Percentiles rank a stretch among this genome's conserved stretches.
phyloP scores from a whole-genome alignment of 2,888 invertebrate species.

The Chrysomela aeneicollis region DNA sequence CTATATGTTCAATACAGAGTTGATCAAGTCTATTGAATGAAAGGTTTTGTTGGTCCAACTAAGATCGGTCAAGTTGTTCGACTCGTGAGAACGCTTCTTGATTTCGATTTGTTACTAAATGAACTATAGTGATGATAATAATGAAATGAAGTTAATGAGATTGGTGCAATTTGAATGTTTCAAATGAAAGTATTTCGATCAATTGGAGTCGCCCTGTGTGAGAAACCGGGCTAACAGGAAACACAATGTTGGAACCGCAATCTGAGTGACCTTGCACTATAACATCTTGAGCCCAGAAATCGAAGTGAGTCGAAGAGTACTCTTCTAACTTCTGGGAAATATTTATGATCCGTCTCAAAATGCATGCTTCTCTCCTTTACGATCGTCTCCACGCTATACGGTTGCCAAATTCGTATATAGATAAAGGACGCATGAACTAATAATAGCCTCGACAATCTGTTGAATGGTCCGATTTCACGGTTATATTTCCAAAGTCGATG shows the following conservation, averaged over 20 bases:
- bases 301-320: not conserved
- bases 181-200: too few species aligned
- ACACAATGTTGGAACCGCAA: not conserved
- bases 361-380: constrained; percentile 16
- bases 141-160: too few species aligned
- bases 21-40: too few species aligned
- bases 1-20: too few species aligned
- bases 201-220: too few species aligned
- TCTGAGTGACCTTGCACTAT: not conserved
- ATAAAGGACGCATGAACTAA: constrained; percentile 15
- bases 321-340: constrained; percentile 19
- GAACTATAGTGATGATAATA: too few species aligned
- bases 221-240: too few species aligned
- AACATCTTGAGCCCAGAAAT: not conserved
- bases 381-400: constrained; percentile 14
- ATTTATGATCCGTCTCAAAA: constrained; percentile 17
- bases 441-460: constrained; percentile 15
- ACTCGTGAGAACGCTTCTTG: too few species aligned
- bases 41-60: too few species aligned
- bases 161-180: too few species aligned
- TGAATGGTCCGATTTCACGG: constrained; percentile 15
- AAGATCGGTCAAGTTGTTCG: too few species aligned
- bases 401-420: constrained; percentile 14
- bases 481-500: constrained; percentile 2
- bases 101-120: too few species aligned